Evolutionary conservation across 1,140 invertebrate genomes (phyloP), one percentile per base, ranked within the genome.

Genomic region (Drosophila sproati): DNA sequence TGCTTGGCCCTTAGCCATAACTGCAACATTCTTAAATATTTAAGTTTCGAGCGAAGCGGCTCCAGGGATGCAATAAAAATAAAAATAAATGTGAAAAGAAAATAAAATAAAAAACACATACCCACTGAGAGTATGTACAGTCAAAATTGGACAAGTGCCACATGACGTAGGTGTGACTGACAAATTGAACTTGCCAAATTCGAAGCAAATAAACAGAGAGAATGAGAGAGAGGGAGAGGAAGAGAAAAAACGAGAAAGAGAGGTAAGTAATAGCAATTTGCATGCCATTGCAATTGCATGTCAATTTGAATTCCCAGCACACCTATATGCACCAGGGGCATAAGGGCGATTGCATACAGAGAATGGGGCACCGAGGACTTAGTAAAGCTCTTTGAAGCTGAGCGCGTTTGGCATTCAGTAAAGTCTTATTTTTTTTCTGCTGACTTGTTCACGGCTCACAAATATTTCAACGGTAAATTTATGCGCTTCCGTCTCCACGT

Each of bases 401-500:
- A 43, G 43, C 41, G 32, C 37, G 35, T 70, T 52, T 72, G 63
- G 43, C 76, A 70, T 81, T 72, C 55, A 60, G 60, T 77, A 73
- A 79, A 77, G 64, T 73, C 66, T 56, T 70, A 34, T 66, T 45
- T 73, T 66, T 52, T 39, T 54, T 57, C 59, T 35, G 7, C 61
- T 29, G 47, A 56, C 68, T 69, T 63, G 71, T 77, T 83, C 73
- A 71, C 69, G 72, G 73, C 47, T 89, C 77, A 76, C 83, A 80
- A 87, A 87, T 88, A 89, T 87, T 87, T 80, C 85, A 83, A 61
- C 85, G 48, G 52, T 67, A 78, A 89, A 89, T 89, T 88, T 83
- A 89, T 89, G 80, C 77, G 77, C 78, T 74, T 69, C 59, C 71
- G 71, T 57, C 32, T 34, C n/a, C 47, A 67, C 41, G 43, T 43